Evolutionary conservation across 1,140 invertebrate species (phyloP), one percentile per base, ranked within the genome.

Genomic region (Cylas formicarius): DNA sequence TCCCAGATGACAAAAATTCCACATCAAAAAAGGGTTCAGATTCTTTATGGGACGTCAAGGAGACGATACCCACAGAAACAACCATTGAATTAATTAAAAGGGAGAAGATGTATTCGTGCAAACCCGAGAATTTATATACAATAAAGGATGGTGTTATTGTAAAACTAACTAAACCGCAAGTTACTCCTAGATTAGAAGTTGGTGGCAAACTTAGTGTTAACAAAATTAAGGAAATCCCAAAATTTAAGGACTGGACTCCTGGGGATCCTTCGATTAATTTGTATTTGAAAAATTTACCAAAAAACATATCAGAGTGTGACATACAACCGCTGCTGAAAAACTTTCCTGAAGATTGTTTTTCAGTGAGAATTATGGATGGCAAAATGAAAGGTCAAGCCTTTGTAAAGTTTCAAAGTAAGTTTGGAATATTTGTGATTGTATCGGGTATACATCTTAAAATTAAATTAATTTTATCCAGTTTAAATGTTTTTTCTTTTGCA

Each of bases 381-480:
- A 69, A 62, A 65, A 74, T 76, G 73, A 69, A 61, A 57, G 74
- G 75, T 45, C 75, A 76, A 57, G 75, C 72, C 23, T 77, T 77
- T 63, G 52, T 75, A 13, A 67, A 67, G 33, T 74, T 75, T 59
- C 32, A 53, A 39, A 56, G 73, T 75, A 67, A 63, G 61, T 47
- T 11, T 43, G n/a, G n/a, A 41, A 11, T 21, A 35, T 33, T 26
- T 43, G 17, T 23, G 29, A 44, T 21, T 44, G 22, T 35, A 40
- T 10, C 14, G 19, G 4, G 5, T 31, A 4, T 24, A n/a, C 9
- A 3, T 43, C 6, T 24, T 37, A 6, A 29, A 22, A 8, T 37
- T 23, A 19, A 29, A 17, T 19, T 41, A 19, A 18, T 16, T 4
- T 24, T 33, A 49, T 42, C 38, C 11, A 7, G 17, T 14, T 23